Conservation (phyloP, 2,113 vertebrate species). For the Ranitomeya variabilis region DNA sequence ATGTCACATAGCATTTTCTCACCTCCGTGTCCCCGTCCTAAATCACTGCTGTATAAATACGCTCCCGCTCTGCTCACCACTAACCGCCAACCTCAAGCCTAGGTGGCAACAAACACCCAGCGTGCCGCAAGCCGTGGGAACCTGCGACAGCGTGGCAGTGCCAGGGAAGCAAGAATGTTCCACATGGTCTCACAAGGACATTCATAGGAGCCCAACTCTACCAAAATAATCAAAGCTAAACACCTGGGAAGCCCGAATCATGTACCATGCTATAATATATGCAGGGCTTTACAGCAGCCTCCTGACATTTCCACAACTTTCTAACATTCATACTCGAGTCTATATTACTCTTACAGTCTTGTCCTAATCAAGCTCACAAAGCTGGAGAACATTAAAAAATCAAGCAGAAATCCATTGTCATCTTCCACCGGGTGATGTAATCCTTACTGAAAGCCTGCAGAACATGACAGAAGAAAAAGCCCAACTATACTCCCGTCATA, state of each 20-base stretch:
- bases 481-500: too few relatives aligned
- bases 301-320: neutral
- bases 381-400: too few relatives aligned
- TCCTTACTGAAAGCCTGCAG: too few relatives aligned
- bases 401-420: too few relatives aligned
- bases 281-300: neutral
- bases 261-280: neutral
- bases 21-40: neutral
- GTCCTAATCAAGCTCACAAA: too few relatives aligned
- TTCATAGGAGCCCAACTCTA: neutral
- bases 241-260: neutral
- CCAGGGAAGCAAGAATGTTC: neutral
- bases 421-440: too few relatives aligned
- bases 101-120: conserved; percentile 8
- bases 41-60: neutral
- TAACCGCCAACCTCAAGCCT: neutral
- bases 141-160: neutral
- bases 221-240: neutral
- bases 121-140: neutral
- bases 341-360: too few relatives aligned
- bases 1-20: neutral
- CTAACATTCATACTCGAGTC: too few relatives aligned
- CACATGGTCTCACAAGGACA: too few relatives aligned
- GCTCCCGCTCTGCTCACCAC: neutral
- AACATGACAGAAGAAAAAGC: too few relatives aligned